A percentile compares a stretch with the other conserved stretches of the same genome.
These are phyloP conservation scores for Triplophysa bombifrons DNA, from an alignment of 2,797 vertebrate species.

Conservation along the genomic window DNA sequence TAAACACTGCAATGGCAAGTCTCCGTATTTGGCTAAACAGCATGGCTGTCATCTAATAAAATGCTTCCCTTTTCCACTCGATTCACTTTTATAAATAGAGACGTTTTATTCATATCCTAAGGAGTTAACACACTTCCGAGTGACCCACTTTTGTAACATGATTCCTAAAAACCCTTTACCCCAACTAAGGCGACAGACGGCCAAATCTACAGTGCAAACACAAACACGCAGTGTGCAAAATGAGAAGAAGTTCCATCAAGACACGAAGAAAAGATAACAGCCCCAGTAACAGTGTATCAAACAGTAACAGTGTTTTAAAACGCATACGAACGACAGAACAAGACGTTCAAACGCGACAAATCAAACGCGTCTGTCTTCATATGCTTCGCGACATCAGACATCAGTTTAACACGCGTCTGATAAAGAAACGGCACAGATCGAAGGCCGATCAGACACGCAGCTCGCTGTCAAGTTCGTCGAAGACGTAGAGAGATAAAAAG, in stretches of 20 bases:
- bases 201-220: constrained; percentile 24
- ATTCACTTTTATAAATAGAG: background rate
- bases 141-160: constrained; percentile 29
- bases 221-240: constrained; percentile 23
- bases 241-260: background rate
- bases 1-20: background rate
- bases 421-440: constrained; percentile 5
- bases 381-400: constrained; percentile 26
- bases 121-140: background rate
- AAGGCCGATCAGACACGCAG: constrained; percentile 5
- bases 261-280: background rate
- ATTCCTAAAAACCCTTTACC: constrained; percentile 1
- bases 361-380: constrained; percentile 18
- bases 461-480: background rate
- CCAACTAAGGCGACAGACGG: background rate
- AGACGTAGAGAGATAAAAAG: constrained; percentile 31
- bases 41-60: background rate
- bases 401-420: constrained; percentile 16
- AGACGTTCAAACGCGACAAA: constrained; percentile 26
- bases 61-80: no score
- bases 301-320: constrained; percentile 13
- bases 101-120: background rate
- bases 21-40: background rate
- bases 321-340: background rate
- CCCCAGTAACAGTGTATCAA: constrained; percentile 1